These are phyloP conservation scores for Uria lomvia DNA, from an alignment of 2,113 vertebrate genomes.

Conservation along the genomic window DNA sequence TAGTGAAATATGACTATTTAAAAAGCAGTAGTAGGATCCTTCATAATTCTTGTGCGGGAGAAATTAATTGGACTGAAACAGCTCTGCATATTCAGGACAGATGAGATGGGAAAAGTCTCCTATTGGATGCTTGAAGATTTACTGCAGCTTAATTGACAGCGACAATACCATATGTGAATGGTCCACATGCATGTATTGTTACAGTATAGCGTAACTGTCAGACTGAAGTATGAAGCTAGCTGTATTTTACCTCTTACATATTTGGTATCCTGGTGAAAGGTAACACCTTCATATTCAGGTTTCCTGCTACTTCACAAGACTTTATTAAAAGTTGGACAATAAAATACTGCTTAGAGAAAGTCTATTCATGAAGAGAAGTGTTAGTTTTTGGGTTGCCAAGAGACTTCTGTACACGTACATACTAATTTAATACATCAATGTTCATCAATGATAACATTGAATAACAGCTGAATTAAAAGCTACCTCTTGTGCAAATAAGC, in stretches of 20 bases:
- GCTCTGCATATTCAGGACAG: background rate
- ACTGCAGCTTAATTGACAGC: background rate
- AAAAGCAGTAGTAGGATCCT: background rate
- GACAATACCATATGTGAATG: background rate
- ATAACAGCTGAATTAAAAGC: background rate
- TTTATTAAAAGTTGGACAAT: background rate
- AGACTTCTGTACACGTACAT: background rate
- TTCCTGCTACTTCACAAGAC: background rate
- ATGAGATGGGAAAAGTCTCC: background rate
- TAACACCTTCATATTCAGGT: background rate
- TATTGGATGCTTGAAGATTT: background rate
- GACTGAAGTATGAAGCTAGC: background rate
- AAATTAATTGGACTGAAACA: conserved; percentile 11
- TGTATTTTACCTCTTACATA: background rate
- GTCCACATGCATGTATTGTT: background rate
- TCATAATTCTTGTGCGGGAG: background rate
- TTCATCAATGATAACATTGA: background rate
- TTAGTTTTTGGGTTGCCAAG: background rate
- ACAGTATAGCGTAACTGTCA: background rate
- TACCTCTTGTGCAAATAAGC: background rate
- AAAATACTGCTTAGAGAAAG: background rate
- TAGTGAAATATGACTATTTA: background rate
- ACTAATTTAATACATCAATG: background rate
- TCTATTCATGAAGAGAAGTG: background rate
- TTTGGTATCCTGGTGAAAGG: background rate